Evolutionary conservation across 2,113 vertebrate genomes (phyloP).

Genomic region (Ophiodon elongatus): DNA sequence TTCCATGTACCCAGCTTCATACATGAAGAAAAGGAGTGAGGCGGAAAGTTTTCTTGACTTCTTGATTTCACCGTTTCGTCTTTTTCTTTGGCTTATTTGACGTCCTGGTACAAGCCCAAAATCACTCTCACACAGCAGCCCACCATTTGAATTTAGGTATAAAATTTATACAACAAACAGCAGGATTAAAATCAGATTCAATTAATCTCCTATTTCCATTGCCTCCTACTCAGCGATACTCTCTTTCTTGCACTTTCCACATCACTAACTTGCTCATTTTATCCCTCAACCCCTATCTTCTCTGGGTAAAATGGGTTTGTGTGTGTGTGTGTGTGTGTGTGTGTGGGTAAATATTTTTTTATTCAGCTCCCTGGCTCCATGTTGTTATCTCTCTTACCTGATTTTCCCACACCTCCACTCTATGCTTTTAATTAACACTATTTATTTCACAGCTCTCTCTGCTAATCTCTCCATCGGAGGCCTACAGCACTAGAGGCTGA

Average conservation of each 20-base stretch:
- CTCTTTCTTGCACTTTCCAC: constrained; percentile 75
- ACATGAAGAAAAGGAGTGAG: constrained; percentile 21
- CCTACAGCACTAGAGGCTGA: constrained; percentile 64
- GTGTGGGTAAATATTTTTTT: constrained; percentile 69
- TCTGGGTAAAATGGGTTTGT: constrained; percentile 60
- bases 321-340: constrained; percentile 22
- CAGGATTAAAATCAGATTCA: constrained; percentile 73
- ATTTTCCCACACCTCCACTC: constrained; percentile 76
- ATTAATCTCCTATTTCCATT: constrained; percentile 72
- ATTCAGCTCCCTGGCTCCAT: constrained; percentile 57
- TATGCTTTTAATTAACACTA: constrained; percentile 80
- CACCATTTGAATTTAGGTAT: constrained; percentile 21
- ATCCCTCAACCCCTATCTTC: constrained; percentile 61
- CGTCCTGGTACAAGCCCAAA: constrained; percentile 18
- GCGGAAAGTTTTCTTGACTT: constrained; percentile 11
- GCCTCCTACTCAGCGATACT: constrained; percentile 65
- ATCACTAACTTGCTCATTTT: constrained; percentile 77
- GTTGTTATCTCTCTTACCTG: constrained; percentile 78
- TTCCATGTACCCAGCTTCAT: constrained; percentile 38
- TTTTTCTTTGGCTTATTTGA: constrained; percentile 44
- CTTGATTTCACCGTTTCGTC: not conserved
- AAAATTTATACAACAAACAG: constrained; percentile 49
- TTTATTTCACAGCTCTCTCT: constrained; percentile 69
- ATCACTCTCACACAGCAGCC: not conserved
- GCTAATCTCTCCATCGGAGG: constrained; percentile 77